A percentile compares a stretch with the other conserved stretches of the same genome.
These are phyloP conservation scores for Planococcus citri DNA, from an alignment of 1,140 invertebrate genomes.

Conservation along the genomic window DNA sequence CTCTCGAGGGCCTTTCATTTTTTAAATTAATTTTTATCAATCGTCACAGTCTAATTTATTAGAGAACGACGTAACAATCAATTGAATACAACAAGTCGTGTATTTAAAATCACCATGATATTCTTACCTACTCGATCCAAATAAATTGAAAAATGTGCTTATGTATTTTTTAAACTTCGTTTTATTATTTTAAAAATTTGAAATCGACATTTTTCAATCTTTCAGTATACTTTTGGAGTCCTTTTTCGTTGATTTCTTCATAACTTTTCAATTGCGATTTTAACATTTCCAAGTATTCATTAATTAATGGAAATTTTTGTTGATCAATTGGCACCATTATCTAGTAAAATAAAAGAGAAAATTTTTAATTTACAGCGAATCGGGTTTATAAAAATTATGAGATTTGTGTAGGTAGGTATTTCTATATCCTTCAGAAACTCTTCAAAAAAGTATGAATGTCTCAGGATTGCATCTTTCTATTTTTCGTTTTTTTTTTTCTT, in stretches of 20 bases:
- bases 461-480: too few relatives aligned
- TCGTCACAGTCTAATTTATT: too few relatives aligned
- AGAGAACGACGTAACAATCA: too few relatives aligned
- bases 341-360: background rate
- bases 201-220: background rate
- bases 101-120: too few relatives aligned
- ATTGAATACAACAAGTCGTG: too few relatives aligned
- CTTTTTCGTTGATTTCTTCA: constrained; percentile 33
- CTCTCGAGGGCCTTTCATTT: too few relatives aligned
- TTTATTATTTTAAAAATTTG: background rate
- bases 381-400: background rate
- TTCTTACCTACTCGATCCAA: too few relatives aligned
- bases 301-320: constrained; percentile 32
- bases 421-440: background rate
- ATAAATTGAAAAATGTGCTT: too few relatives aligned
- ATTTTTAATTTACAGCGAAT: background rate
- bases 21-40: too few relatives aligned
- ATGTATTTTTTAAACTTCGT: too few relatives aligned
- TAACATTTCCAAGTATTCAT: constrained; percentile 33
- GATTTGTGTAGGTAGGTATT: background rate
- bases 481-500: too few relatives aligned
- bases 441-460: background rate
- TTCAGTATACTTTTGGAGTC: constrained; percentile 28
- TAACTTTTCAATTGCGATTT: constrained; percentile 28
- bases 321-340: constrained; percentile 32